A percentile compares a stretch with the other conserved stretches of the same genome.
phyloP scores from a whole-genome alignment of 2,113 vertebrate genomes.

The Seriola dumerili region DNA sequence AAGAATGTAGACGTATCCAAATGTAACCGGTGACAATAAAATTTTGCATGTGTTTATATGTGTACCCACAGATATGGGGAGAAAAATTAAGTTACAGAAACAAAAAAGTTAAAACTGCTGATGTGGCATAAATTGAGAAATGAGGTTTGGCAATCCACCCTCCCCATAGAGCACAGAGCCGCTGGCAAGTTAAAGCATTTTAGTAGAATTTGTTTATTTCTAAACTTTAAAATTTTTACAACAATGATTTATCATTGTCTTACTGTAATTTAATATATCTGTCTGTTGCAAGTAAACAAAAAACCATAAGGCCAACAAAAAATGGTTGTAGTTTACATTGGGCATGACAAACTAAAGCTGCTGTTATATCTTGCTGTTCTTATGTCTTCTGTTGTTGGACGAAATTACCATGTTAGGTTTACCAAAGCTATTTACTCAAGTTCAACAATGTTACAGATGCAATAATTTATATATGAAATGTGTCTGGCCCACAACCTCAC shows the following conservation, averaged over 20 bases:
- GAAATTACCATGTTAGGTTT: too few relatives aligned
- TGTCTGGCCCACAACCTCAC: too few relatives aligned
- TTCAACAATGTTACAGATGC: too few relatives aligned
- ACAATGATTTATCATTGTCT: background rate
- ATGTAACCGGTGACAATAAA: constrained; percentile 7
- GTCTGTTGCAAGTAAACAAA: background rate
- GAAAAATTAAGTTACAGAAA: background rate
- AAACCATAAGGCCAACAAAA: background rate
- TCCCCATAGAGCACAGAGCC: background rate
- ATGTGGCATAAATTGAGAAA: background rate
- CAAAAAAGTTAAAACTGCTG: background rate
- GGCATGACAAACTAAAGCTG: too few relatives aligned
- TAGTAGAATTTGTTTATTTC: background rate
- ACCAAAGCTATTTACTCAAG: too few relatives aligned
- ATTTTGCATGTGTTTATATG: background rate
- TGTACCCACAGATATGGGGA: background rate
- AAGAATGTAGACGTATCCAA: constrained; percentile 32
- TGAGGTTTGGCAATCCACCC: too few relatives aligned
- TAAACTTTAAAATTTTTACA: background rate
- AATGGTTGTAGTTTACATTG: too few relatives aligned
- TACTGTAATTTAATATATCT: background rate
- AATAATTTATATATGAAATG: too few relatives aligned
- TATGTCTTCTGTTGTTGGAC: too few relatives aligned
- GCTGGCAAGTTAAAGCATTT: too few relatives aligned
- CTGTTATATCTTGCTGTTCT: too few relatives aligned